These are phyloP conservation scores for Pholis gunnellus DNA, from an alignment of 2,113 vertebrate genomes.

Conservation along the genomic window DNA sequence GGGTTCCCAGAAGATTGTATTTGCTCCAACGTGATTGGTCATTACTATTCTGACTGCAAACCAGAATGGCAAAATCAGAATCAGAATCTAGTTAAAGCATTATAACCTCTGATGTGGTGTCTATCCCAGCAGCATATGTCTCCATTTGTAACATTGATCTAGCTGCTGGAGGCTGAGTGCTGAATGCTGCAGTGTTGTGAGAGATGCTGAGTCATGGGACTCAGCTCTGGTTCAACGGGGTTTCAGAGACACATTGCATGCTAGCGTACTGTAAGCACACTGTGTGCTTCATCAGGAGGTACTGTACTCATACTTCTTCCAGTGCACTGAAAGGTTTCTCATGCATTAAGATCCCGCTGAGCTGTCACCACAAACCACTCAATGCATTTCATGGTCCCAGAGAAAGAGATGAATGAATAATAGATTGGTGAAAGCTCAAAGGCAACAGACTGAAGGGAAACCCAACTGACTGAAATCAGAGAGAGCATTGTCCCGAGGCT, in stretches of 20 bases:
- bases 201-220: conserved; percentile 72
- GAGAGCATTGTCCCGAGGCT: conserved; percentile 1
- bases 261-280: conserved; percentile 7
- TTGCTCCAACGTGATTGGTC: background rate
- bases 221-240: conserved; percentile 10
- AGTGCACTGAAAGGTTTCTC: background rate
- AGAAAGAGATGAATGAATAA: conserved; percentile 58
- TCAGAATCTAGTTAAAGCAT: conserved; percentile 12
- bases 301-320: conserved; percentile 11
- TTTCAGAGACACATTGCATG: background rate
- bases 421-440: conserved; percentile 41
- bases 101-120: background rate
- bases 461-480: conserved; percentile 29
- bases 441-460: conserved; percentile 29
- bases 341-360: conserved; percentile 30
- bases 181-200: conserved; percentile 63
- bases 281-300: conserved; percentile 13
- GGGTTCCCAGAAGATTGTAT: background rate
- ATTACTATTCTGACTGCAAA: background rate
- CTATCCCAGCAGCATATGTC: conserved; percentile 36
- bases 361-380: conserved; percentile 28
- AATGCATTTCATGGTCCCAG: conserved; percentile 13
- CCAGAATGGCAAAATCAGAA: too few relatives aligned
- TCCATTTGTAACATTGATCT: conserved; percentile 55
- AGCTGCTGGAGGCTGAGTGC: conserved; percentile 43